A percentile compares a stretch with the other conserved stretches of the same genome.
Evolutionary conservation across 1,140 invertebrate species (phyloP).

Genomic region (Solenopsis fugax): DNA sequence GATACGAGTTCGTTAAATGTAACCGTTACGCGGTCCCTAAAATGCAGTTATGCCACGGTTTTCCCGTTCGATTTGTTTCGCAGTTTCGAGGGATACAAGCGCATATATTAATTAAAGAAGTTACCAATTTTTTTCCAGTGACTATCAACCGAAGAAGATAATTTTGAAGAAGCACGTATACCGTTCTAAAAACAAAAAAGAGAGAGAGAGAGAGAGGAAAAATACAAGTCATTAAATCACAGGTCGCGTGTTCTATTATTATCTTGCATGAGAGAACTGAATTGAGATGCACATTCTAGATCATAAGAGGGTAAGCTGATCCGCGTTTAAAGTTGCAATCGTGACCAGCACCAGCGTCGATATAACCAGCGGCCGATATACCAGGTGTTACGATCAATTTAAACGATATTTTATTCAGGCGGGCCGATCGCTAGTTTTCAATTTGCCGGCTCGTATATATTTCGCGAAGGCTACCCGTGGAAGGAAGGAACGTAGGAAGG

Average conservation of each 20-base stretch:
- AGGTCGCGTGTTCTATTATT: not conserved
- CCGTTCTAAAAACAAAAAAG: not conserved
- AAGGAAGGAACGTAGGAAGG: slow-evolving; percentile 60
- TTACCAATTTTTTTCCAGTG: slow-evolving; percentile 6
- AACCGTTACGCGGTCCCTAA: slow-evolving; percentile 36
- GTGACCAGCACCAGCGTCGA: slow-evolving; percentile 66
- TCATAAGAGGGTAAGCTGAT: slow-evolving; percentile 59
- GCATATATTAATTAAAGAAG: slow-evolving; percentile 44
- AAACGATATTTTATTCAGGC: slow-evolving; percentile 86
- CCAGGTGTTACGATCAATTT: slow-evolving; percentile 87
- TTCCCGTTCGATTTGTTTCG: slow-evolving; percentile 43
- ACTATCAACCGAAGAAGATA: slow-evolving; percentile 11
- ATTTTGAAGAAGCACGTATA: slow-evolving; percentile 38
- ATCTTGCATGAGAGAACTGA: not conserved
- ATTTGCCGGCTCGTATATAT: slow-evolving; percentile 86
- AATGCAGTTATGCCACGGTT: slow-evolving; percentile 37
- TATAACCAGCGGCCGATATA: slow-evolving; percentile 81
- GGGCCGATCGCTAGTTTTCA: slow-evolving; percentile 86
- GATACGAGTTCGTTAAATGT: slow-evolving; percentile 56
- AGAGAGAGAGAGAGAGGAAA: not conserved
- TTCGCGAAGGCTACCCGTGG: slow-evolving; percentile 78
- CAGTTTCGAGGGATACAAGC: slow-evolving; percentile 15
- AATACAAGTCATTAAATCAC: slow-evolving; percentile 80
- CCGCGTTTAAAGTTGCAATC: slow-evolving; percentile 71
- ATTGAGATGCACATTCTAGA: slow-evolving; percentile 57